Conservation (phyloP, 2,888 invertebrate genomes). For the Calliphora vomitoria region DNA sequence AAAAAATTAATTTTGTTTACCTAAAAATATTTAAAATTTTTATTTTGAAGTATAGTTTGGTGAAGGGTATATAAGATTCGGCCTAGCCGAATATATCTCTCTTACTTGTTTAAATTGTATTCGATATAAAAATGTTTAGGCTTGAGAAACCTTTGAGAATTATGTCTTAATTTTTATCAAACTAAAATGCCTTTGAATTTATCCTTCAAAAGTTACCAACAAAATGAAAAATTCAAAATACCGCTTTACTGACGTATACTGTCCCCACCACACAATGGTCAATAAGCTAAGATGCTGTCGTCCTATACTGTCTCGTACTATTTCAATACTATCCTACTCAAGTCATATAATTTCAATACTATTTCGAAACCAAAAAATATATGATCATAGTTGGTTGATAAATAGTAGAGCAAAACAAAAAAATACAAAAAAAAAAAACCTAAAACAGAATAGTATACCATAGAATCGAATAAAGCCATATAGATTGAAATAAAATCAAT, state of each 20-base stretch:
- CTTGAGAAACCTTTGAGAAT: too few species aligned
- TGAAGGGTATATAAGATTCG: too few species aligned
- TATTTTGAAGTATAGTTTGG: too few species aligned
- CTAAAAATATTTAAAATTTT: too few species aligned
- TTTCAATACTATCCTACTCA: constrained; percentile 31
- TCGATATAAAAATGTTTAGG: too few species aligned
- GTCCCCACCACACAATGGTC: constrained; percentile 46
- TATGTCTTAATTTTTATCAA: too few species aligned
- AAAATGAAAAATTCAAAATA: neutral
- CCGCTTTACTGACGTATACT: neutral
- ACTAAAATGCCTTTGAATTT: too few species aligned
- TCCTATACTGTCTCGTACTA: neutral
- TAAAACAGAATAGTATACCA: too few species aligned
- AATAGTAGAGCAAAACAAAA: constrained; percentile 15
- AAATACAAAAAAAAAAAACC: neutral
- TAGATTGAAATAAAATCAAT: constrained; percentile 56
- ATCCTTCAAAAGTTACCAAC: neutral
- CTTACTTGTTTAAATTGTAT: too few species aligned
- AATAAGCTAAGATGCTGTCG: constrained; percentile 36
- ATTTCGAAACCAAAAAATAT: constrained; percentile 44
- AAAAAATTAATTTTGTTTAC: too few species aligned
- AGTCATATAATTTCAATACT: constrained; percentile 13
- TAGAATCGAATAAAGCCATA: constrained; percentile 51
- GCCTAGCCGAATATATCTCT: too few species aligned
- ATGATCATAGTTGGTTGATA: constrained; percentile 69